Percentiles rank a stretch among this genome's conserved stretches.
Evolutionary conservation across 2,113 vertebrate genomes (phyloP).

Genomic region (Dryoscopus gambensis): DNA sequence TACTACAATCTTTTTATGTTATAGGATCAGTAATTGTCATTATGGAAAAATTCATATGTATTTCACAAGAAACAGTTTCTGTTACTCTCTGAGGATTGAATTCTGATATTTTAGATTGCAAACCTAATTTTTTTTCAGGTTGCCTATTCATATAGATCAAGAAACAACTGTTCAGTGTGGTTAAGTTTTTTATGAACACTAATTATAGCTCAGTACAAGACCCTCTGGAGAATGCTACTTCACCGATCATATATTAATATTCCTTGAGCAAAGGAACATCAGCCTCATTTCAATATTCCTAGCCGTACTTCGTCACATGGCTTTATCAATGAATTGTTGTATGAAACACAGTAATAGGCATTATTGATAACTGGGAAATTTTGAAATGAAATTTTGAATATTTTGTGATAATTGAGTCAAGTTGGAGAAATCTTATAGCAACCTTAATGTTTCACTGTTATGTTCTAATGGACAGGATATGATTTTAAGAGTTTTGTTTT

Average conservation of each 20-base stretch:
- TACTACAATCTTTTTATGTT: not conserved
- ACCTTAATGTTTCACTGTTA: not conserved
- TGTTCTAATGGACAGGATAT: not conserved
- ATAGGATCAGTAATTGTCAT: not conserved
- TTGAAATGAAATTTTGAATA: not conserved
- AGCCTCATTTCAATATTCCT: not conserved
- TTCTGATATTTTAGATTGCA: not conserved
- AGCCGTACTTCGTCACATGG: not conserved
- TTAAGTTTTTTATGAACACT: not conserved
- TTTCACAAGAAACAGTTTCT: not conserved
- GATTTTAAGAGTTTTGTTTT: not conserved
- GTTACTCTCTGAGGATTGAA: not conserved
- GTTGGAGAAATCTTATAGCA: not conserved
- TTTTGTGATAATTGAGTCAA: not conserved
- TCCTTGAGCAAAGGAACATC: not conserved
- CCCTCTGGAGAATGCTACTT: not conserved
- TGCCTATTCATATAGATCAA: not conserved
- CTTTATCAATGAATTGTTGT: not conserved
- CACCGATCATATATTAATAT: not conserved
- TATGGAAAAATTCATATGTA: not conserved
- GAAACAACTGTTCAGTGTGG: not conserved
- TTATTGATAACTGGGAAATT: not conserved
- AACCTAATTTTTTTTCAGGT: not conserved
- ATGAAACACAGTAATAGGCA: not conserved
- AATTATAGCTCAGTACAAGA: not conserved